Evolutionary conservation across 2,113 vertebrate genomes (phyloP), one percentile per base, ranked within the genome.

Genomic region (Eira barbara): DNA sequence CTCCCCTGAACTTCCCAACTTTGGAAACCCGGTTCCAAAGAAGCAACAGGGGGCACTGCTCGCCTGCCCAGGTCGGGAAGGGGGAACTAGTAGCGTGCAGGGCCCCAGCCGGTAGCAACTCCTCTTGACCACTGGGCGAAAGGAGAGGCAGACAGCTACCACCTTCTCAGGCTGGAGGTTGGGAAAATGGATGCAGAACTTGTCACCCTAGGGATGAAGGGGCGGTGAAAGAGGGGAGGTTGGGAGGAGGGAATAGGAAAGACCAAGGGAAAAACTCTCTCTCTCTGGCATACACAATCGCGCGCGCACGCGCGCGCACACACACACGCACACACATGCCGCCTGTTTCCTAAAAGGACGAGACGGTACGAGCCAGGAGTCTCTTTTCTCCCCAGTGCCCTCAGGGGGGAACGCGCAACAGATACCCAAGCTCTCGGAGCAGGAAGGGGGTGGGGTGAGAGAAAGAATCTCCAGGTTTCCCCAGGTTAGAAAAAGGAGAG

Each of bases 1-100:
- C 45, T 31, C 55, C 59, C 78, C 82, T 39, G 74, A 96, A 97
- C 96, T 97, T 95, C 93, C 74, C 97, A 97, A 97, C 97, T 98
- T 98, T 42, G 71, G 76, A 96, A 92, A 8, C 67, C 21, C 34
- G 34, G 55, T 81, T 78, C 87, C 80, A 67, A 94, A 96, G 94
- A 86, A 93, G 98, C 96, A 91, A 86, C 95, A 94, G 91, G 84
- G 94, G 89, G 36, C 65, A 52, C 8, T 13, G 69, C 80, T 47
- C 55, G 0, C 45, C 71, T 55, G 1, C 5, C 36, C 79, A 67
- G 34, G 39, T 39, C 57, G 25, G 88, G 23, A 45, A 65, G 65
- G 11, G 23, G 34, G 23, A 34, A 39, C 39, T 42, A 42, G 47
- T 1, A 17, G 73, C 73, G 71, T 2, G 31, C 84, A 45, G 34